These are phyloP conservation scores for Sphenopsis melanotis DNA, from an alignment of 2,797 vertebrate species.

Conservation along the genomic window DNA sequence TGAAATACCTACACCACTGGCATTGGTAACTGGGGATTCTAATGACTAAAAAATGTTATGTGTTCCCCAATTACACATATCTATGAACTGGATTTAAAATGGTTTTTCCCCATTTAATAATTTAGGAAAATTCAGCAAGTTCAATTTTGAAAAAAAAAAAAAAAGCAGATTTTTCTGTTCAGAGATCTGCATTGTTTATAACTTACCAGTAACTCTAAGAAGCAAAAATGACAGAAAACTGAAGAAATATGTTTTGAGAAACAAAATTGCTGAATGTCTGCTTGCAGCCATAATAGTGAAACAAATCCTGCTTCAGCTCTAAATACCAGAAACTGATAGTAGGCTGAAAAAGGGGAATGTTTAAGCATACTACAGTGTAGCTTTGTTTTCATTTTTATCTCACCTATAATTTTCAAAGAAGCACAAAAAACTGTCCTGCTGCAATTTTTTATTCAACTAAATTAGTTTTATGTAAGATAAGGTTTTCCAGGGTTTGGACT, in stretches of 20 bases:
- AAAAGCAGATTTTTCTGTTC: not conserved
- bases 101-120: not conserved
- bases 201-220: not conserved
- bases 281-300: not conserved
- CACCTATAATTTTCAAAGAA: not conserved
- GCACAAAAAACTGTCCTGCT: not conserved
- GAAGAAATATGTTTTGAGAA: not conserved
- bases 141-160: not conserved
- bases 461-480: not conserved
- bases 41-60: not conserved
- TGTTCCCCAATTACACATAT: not conserved
- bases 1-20: conserved; percentile 17
- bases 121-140: not conserved
- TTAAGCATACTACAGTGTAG: not conserved
- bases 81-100: not conserved
- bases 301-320: not conserved
- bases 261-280: not conserved
- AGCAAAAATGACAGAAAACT: not conserved
- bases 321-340: not conserved
- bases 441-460: not conserved
- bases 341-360: not conserved
- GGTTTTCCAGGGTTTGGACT: not conserved
- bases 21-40: not conserved
- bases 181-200: not conserved
- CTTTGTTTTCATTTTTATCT: not conserved